Evolutionary conservation across 1,140 invertebrate genomes (phyloP).

Genomic region (Aphelenchoides besseyi): DNA sequence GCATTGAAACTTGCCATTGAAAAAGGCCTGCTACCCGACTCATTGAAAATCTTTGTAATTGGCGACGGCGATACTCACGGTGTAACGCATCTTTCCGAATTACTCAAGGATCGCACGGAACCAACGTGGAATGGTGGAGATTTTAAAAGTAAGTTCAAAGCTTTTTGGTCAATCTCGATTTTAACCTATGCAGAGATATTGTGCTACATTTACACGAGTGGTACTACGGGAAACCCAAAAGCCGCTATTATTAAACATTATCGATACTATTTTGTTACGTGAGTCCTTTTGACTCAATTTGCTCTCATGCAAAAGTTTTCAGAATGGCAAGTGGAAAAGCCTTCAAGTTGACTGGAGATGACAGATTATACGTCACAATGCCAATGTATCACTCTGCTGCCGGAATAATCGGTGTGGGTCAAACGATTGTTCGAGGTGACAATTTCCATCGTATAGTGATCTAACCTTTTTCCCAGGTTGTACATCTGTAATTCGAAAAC

Average conservation of each 20-base stretch:
- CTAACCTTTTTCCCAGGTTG: conserved; percentile 73
- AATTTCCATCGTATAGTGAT: not conserved
- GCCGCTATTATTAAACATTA: conserved; percentile 63
- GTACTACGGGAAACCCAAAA: conserved; percentile 63
- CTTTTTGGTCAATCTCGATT: too few relatives aligned
- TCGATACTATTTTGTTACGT: conserved; percentile 26
- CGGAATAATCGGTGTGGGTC: conserved; percentile 68
- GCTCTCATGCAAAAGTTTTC: conserved; percentile 35
- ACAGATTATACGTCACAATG: conserved; percentile 77
- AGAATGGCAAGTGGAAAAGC: conserved; percentile 39
- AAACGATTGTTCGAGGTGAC: conserved; percentile 36
- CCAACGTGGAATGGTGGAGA: conserved; percentile 37
- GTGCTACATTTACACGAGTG: conserved; percentile 63
- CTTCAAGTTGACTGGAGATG: conserved; percentile 62
- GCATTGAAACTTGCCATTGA: conserved; percentile 18
- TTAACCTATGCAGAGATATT: conserved; percentile 47
- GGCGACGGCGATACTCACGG: not conserved
- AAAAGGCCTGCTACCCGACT: not conserved
- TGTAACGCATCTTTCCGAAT: not conserved
- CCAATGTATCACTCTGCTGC: conserved; percentile 92
- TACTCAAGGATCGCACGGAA: conserved; percentile 31
- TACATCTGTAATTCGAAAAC: conserved; percentile 79
- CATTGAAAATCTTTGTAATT: conserved; percentile 5
- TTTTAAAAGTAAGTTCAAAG: conserved; percentile 52
- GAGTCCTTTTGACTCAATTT: too few relatives aligned